phyloP scores from a whole-genome alignment of 2,888 invertebrate genomes.

The Eulithis testata region DNA sequence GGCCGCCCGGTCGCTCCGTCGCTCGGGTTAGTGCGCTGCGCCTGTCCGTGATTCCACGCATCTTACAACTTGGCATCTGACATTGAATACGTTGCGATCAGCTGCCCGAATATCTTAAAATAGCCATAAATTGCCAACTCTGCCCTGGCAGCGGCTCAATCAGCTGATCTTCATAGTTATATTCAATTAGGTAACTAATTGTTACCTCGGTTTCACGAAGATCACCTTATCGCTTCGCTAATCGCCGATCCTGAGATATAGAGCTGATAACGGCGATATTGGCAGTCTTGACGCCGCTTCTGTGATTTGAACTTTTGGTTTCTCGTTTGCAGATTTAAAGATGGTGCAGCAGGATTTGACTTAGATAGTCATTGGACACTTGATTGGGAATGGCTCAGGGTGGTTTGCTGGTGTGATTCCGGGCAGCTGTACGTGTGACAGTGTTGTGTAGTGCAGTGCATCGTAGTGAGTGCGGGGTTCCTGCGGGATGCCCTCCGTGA shows the following conservation, averaged over 20 bases:
- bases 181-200: slow-evolving; percentile 75
- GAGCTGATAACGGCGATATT: slow-evolving; percentile 58
- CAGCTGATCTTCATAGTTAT: slow-evolving; percentile 80
- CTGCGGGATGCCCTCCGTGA: slow-evolving; percentile 85
- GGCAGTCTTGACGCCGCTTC: slow-evolving; percentile 55
- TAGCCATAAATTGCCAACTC: slow-evolving; percentile 81
- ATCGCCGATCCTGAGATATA: slow-evolving; percentile 64
- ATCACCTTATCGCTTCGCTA: slow-evolving; percentile 59
- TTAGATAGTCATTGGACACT: slow-evolving; percentile 64
- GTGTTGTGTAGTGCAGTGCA: slow-evolving; percentile 76
- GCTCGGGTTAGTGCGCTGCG: slow-evolving; percentile 20
- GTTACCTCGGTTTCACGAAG: slow-evolving; percentile 47
- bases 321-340: slow-evolving; percentile 78
- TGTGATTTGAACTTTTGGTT: slow-evolving; percentile 58
- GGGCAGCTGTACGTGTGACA: slow-evolving; percentile 50
- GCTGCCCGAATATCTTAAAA: slow-evolving; percentile 81
- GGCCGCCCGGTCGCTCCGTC: slow-evolving; percentile 9
- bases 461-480: slow-evolving; percentile 69
- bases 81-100: slow-evolving; percentile 79
- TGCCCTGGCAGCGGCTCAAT: slow-evolving; percentile 78
- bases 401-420: slow-evolving; percentile 72
- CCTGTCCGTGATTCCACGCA: slow-evolving; percentile 32
- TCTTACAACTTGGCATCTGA: slow-evolving; percentile 63
- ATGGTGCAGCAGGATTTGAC: slow-evolving; percentile 85
- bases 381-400: slow-evolving; percentile 66